A percentile compares a stretch with the other conserved stretches of the same genome.
These are phyloP conservation scores for Cyrtonyx montezumae DNA, from an alignment of 2,113 vertebrate species.

Conservation along the genomic window DNA sequence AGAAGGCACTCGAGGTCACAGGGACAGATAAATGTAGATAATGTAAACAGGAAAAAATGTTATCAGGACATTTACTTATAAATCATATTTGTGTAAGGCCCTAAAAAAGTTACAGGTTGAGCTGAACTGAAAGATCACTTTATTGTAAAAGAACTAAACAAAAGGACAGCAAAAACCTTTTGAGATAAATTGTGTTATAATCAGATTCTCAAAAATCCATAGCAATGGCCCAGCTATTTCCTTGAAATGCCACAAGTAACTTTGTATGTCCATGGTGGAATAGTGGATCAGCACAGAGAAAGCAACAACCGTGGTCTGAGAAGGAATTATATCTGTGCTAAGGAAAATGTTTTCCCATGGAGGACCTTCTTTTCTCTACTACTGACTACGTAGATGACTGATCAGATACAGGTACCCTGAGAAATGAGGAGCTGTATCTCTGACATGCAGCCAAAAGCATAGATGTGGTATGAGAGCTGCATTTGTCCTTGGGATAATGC, in stretches of 20 bases:
- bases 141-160: background rate
- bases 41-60: background rate
- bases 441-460: background rate
- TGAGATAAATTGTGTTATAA: background rate
- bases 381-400: background rate
- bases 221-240: background rate
- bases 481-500: background rate
- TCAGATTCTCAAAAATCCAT: slow-evolving; percentile 21
- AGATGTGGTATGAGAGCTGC: background rate
- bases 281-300: background rate
- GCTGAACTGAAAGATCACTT: background rate
- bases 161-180: slow-evolving; percentile 12
- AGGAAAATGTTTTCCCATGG: background rate
- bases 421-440: background rate
- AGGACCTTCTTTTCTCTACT: background rate
- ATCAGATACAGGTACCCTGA: background rate
- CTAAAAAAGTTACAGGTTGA: background rate
- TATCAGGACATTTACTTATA: background rate
- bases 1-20: background rate
- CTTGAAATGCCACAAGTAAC: slow-evolving; percentile 5
- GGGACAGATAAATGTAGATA: background rate
- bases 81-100: slow-evolving; percentile 4
- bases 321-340: background rate
- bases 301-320: background rate
- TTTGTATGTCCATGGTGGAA: background rate